Conservation (phyloP, 2,797 vertebrate species). For the Myiothlypis coronata region DNA sequence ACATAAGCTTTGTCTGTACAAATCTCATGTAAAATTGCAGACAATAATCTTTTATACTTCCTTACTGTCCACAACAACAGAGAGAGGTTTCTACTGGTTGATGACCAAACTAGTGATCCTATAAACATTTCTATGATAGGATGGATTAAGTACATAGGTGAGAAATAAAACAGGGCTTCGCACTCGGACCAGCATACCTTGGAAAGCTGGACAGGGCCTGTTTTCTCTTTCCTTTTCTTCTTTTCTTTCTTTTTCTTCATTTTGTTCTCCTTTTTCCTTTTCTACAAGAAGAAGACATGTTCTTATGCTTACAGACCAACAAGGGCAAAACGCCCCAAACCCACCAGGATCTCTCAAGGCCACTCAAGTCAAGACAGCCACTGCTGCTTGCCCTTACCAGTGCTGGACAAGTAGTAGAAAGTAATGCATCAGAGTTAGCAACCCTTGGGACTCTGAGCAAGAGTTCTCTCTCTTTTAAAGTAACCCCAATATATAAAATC, state of each 20-base stretch:
- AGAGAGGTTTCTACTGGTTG: background rate
- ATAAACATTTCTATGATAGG: background rate
- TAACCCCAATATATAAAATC: background rate
- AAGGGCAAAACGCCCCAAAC: background rate
- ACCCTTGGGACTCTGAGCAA: background rate
- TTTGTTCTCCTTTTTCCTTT: constrained; percentile 81
- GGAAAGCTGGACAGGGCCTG: constrained; percentile 87
- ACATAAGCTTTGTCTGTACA: background rate
- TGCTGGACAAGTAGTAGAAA: background rate
- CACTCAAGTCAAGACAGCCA: background rate
- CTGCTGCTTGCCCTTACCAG: background rate
- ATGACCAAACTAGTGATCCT: background rate
- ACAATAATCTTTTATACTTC: background rate
- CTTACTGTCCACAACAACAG: background rate
- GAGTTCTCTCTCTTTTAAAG: background rate
- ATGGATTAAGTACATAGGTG: background rate
- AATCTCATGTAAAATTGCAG: background rate
- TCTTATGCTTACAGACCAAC: background rate
- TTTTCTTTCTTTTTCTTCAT: constrained; percentile 86
- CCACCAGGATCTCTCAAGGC: background rate
- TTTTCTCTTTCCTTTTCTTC: constrained; percentile 75
- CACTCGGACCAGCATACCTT: constrained; percentile 74
- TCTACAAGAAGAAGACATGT: constrained; percentile 24
- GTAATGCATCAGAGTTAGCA: background rate
- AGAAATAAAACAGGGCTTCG: background rate